These are phyloP conservation scores for Cosmia pyralina DNA, from an alignment of 2,888 invertebrate genomes.

Conservation along the genomic window DNA sequence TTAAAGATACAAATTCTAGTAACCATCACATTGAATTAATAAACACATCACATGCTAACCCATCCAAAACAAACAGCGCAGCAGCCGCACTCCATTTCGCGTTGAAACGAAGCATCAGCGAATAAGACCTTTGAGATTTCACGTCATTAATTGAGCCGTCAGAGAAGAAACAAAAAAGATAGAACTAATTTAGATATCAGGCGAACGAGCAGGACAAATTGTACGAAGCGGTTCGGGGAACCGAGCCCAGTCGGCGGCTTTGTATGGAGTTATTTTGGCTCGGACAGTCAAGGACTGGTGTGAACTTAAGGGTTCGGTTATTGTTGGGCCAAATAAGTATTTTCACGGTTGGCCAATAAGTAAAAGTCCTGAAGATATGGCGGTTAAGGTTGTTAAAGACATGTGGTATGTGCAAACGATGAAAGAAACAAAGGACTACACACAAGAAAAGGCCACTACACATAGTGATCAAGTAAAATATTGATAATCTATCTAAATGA, in stretches of 20 bases:
- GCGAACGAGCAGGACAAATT: constrained; percentile 65
- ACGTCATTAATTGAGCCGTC: constrained; percentile 68
- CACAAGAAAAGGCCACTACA: too few species aligned
- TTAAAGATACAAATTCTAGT: constrained; percentile 37
- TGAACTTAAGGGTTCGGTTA: constrained; percentile 55
- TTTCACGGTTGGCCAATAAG: constrained; percentile 54
- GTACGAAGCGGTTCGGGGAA: constrained; percentile 61
- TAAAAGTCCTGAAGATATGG: constrained; percentile 43
- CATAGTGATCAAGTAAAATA: too few species aligned
- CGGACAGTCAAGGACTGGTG: constrained; percentile 54
- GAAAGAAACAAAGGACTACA: background rate
- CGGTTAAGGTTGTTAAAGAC: constrained; percentile 25
- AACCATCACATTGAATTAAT: constrained; percentile 54
- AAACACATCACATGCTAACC: constrained; percentile 62
- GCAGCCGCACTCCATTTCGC: constrained; percentile 59
- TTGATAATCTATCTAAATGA: background rate
- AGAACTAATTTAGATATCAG: constrained; percentile 67
- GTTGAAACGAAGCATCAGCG: constrained; percentile 62
- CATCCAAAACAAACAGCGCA: constrained; percentile 54
- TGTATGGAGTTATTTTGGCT: constrained; percentile 65
- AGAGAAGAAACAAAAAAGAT: constrained; percentile 60
- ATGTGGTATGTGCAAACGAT: constrained; percentile 7
- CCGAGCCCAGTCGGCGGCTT: constrained; percentile 60
- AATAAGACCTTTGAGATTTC: constrained; percentile 65
- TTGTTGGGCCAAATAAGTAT: constrained; percentile 55